These are phyloP conservation scores for Neotoxoptera formosana DNA, from an alignment of 1,140 invertebrate species.

Conservation along the genomic window DNA sequence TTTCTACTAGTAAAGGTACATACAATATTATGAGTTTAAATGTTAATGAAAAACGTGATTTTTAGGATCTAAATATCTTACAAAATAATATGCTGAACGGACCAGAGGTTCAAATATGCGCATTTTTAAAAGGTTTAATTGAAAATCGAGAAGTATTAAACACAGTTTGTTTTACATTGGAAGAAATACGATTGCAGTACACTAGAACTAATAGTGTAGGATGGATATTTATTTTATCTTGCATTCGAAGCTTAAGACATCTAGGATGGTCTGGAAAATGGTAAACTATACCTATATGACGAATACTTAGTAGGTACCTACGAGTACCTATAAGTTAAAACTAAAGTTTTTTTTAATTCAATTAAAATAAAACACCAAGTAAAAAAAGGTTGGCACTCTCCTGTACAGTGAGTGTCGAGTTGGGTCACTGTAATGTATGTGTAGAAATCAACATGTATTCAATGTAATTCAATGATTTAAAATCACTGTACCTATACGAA, in stretches of 20 bases:
- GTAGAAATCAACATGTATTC: no score
- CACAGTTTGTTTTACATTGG: not conserved
- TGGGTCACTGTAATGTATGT: no score
- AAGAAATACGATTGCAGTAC: constrained; percentile 12
- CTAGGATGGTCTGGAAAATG: not conserved
- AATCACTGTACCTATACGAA: no score
- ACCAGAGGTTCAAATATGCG: not conserved
- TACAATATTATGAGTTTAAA: no score
- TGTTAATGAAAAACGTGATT: not conserved
- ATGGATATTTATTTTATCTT: not conserved
- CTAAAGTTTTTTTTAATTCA: not conserved
- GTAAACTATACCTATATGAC: not conserved
- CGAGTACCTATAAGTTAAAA: not conserved
- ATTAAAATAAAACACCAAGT: not conserved
- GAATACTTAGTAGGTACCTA: not conserved
- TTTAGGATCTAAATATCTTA: not conserved
- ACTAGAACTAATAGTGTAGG: not conserved
- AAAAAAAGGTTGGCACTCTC: no score
- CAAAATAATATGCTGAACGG: not conserved
- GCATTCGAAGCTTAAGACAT: not conserved
- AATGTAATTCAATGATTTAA: no score
- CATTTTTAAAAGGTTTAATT: not conserved
- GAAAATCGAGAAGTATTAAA: not conserved
- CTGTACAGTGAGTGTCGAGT: no score
- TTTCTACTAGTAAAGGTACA: not conserved